phyloP scores from a whole-genome alignment of 1,140 invertebrate genomes.

The Hyposmocoma kahamanoa region DNA sequence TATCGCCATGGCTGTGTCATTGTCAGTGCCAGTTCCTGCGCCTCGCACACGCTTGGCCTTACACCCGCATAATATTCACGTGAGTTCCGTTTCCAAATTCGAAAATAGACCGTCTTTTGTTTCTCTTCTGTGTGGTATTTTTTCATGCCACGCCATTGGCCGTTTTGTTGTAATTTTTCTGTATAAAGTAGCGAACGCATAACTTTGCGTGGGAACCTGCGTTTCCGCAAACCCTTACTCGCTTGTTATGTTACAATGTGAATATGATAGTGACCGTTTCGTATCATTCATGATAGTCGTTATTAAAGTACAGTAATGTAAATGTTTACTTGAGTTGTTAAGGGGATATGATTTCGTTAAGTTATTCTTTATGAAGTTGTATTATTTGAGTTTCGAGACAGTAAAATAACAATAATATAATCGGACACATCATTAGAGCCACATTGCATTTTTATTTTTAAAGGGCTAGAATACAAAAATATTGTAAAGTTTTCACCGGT shows the following conservation, averaged over 20 bases:
- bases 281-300: no score
- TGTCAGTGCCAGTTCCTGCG: conserved; percentile 46
- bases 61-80: conserved; percentile 60
- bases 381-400: no score
- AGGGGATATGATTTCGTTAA: no score
- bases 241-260: conserved; percentile 44
- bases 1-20: conserved; percentile 39
- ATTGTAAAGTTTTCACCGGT: no score
- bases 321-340: no score
- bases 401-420: no score
- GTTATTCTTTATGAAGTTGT: no score
- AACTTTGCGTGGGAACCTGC: conserved; percentile 51
- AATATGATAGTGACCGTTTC: conserved; percentile 20
- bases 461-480: no score
- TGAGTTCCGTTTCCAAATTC: conserved; percentile 27
- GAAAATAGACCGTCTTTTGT: background rate
- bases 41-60: conserved; percentile 52
- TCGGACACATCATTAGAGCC: no score
- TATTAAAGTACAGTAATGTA: no score
- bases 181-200: no score
- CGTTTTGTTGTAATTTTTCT: conserved; percentile 1
- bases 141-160: background rate
- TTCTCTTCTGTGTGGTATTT: background rate
- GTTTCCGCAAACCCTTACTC: conserved; percentile 54
- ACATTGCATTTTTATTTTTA: no score